Conservation (phyloP, 2,797 vertebrate species). For the Anomalospiza imberbis region DNA sequence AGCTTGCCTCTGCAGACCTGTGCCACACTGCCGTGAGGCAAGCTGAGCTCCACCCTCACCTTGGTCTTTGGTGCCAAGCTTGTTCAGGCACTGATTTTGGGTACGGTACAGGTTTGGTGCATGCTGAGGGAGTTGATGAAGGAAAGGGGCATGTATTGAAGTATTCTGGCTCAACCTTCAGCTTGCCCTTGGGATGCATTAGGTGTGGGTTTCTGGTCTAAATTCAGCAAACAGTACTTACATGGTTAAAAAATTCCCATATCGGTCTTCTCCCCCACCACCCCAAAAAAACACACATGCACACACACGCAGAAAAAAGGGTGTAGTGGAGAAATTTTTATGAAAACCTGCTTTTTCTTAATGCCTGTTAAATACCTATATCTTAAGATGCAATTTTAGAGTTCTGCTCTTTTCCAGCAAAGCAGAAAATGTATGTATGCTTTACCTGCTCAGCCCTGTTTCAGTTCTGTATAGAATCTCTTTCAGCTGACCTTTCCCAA, state of each 20-base stretch:
- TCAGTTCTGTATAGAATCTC: neutral
- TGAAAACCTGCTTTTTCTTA: neutral
- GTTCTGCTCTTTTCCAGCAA: neutral
- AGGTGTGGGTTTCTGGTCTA: neutral
- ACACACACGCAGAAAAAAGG: neutral
- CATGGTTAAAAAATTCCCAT: accelerated
- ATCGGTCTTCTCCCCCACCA: accelerated
- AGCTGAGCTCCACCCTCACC: neutral
- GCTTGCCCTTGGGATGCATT: neutral
- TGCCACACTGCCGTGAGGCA: accelerated
- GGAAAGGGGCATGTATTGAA: accelerated
- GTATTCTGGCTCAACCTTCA: neutral
- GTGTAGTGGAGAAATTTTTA: neutral
- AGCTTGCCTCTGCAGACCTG: neutral
- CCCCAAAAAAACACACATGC: neutral
- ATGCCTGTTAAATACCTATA: accelerated
- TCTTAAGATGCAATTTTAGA: neutral
- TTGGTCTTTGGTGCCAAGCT: neutral
- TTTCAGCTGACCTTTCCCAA: neutral
- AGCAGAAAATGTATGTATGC: neutral
- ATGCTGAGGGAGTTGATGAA: neutral
- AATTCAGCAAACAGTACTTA: neutral
- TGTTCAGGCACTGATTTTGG: neutral
- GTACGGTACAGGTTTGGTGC: neutral
- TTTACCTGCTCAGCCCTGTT: neutral